Base-by-base conservation (phyloP, 2,888 invertebrate species). In the Volucella inflata region DNA sequence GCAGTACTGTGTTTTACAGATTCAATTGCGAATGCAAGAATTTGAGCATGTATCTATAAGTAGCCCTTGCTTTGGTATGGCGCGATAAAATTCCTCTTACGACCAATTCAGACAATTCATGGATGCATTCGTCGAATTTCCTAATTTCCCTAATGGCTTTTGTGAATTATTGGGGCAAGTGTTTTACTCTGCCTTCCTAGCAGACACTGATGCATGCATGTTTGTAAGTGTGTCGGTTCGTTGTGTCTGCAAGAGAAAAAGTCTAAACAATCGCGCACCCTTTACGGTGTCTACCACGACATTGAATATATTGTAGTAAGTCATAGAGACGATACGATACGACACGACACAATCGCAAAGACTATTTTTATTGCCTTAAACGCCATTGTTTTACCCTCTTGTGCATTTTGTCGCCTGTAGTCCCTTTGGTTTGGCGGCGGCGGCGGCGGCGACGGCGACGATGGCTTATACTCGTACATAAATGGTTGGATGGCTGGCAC, bases 281-380 rank as follows among this genome's bases (percentile, higher is more conserved):
- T 36, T 64, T 65, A 17, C 68, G 9, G 46, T 77, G 50, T 72
- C 67, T 38, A 62, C 51, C 42, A 68, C 79, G 78, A 51, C 70
- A 67, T 53, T 71, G 46, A 21, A 21, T 21, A 21, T 30, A 30
- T 6, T 3, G 6, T 75, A 71, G 75, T 71, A 71, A 84, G 84
- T 80, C 84, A 80, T 80, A 55, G 75, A 59, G 62, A 64, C 50
- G 30, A 30, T 2, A 30, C 30, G 30, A 6, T 0, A 30, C 30
- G 30, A 6, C 6, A 30, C 30, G 50, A 50, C 64, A 71, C 60
- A 65, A 65, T 59, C 59, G 70, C 50, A 81, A 81, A 62, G 68
- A 85, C 62, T 81, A 76, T 76, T 81, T 85, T 77, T 77, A 81
- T 81, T 85, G 85, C 85, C 76, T 40, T 64, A 72, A 81, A 77